Evolutionary conservation across 1,140 invertebrate genomes (phyloP).

Genomic region (Nomia melanderi): DNA sequence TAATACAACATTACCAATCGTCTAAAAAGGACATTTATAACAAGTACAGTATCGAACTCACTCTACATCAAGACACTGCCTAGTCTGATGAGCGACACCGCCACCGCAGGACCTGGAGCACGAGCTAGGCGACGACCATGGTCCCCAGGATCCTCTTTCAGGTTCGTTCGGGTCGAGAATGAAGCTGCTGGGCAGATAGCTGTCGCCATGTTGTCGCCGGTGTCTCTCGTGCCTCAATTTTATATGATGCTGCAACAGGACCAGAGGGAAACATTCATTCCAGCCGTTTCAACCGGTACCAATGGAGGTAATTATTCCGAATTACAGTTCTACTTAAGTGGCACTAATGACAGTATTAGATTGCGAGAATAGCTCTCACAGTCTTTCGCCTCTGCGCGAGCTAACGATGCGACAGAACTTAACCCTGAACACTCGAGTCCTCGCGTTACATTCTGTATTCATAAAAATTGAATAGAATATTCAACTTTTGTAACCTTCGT

Average conservation of each 20-base stretch:
- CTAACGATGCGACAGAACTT: no score
- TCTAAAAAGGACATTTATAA: background rate
- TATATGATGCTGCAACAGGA: conserved; percentile 78
- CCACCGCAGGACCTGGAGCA: conserved; percentile 95
- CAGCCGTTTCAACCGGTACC: no score
- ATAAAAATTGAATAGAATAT: no score
- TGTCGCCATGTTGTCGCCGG: conserved; percentile 87
- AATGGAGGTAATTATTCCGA: no score
- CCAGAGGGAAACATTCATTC: conserved; percentile 43
- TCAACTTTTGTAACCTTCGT: no score
- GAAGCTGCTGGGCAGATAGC: conserved; percentile 85
- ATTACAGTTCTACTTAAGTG: no score
- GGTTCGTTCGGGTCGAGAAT: conserved; percentile 85
- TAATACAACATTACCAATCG: no score
- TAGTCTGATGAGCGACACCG: conserved; percentile 89
- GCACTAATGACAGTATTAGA: no score
- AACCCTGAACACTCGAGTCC: no score
- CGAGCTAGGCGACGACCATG: conserved; percentile 88
- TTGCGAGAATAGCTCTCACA: no score
- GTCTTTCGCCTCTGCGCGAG: no score
- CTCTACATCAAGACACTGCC: conserved; percentile 85
- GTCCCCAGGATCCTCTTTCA: conserved; percentile 85
- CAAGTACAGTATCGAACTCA: conserved; percentile 73
- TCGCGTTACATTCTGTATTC: no score
- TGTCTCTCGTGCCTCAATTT: conserved; percentile 82